Conservation (phyloP, 2,888 invertebrate species). For the Tipula unca region DNA sequence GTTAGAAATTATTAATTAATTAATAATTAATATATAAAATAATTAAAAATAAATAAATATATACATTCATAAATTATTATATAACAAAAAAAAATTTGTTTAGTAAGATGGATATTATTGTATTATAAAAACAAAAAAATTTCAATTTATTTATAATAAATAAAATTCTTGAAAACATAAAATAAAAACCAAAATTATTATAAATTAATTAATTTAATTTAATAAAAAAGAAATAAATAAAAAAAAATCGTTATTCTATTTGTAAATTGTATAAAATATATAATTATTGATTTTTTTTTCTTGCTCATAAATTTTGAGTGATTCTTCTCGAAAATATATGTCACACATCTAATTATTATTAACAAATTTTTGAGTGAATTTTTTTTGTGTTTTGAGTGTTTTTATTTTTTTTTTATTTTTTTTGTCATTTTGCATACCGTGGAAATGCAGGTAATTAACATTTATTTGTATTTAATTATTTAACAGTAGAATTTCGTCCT, state of each 20-base stretch:
- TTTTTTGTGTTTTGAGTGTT: background rate
- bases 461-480: background rate
- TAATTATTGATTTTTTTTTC: background rate
- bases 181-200: background rate
- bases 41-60: background rate
- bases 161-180: background rate
- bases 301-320: background rate
- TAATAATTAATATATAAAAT: background rate
- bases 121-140: background rate
- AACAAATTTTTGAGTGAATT: background rate
- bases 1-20: background rate
- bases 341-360: background rate
- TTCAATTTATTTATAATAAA: background rate
- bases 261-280: background rate
- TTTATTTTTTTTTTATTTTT: background rate
- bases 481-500: too few relatives aligned
- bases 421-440: background rate
- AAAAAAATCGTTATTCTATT: conserved; percentile 15
- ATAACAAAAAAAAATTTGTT: background rate
- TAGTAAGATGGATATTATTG: background rate
- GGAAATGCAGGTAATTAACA: background rate
- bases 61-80: background rate
- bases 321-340: background rate
- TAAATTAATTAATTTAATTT: background rate
- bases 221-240: background rate